Percentiles rank a stretch among this genome's conserved stretches.
Conservation (phyloP, 2,113 vertebrate genomes). For the Percopsis transmontana region DNA sequence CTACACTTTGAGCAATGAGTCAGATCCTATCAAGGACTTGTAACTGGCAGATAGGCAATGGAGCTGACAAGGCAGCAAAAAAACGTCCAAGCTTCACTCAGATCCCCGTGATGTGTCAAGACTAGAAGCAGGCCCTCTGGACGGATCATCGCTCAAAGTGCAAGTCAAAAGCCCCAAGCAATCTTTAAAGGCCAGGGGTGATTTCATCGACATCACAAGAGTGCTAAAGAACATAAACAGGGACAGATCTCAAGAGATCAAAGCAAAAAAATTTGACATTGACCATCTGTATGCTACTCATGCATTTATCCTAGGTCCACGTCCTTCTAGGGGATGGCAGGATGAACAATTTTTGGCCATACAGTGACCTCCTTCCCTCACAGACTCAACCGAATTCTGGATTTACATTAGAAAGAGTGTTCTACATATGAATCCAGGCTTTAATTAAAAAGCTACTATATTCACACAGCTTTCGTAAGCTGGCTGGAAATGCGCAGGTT, state of each 20-base stretch:
- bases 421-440: constrained; percentile 82
- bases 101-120: constrained; percentile 58
- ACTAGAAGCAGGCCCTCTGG: constrained; percentile 50
- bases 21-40: constrained; percentile 56
- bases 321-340: not conserved
- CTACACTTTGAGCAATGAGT: constrained; percentile 35
- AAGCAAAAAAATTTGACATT: not conserved
- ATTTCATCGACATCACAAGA: constrained; percentile 31
- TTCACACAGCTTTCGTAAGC: constrained; percentile 70
- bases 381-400: constrained; percentile 42
- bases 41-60: constrained; percentile 45
- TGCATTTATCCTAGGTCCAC: constrained; percentile 15
- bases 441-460: constrained; percentile 85
- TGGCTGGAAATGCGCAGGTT: constrained; percentile 60
- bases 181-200: constrained; percentile 58
- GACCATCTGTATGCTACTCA: constrained; percentile 28
- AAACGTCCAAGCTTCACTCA: constrained; percentile 58
- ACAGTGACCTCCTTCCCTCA: constrained; percentile 28
- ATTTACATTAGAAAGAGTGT: constrained; percentile 82
- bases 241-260: constrained; percentile 28
- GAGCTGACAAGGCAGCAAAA: constrained; percentile 59
- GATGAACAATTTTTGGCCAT: constrained; percentile 9
- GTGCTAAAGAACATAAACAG: constrained; percentile 42
- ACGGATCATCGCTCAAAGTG: constrained; percentile 26
- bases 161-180: constrained; percentile 34